Conservation (phyloP, 2,888 invertebrate genomes). For the Oscheius onirici region DNA sequence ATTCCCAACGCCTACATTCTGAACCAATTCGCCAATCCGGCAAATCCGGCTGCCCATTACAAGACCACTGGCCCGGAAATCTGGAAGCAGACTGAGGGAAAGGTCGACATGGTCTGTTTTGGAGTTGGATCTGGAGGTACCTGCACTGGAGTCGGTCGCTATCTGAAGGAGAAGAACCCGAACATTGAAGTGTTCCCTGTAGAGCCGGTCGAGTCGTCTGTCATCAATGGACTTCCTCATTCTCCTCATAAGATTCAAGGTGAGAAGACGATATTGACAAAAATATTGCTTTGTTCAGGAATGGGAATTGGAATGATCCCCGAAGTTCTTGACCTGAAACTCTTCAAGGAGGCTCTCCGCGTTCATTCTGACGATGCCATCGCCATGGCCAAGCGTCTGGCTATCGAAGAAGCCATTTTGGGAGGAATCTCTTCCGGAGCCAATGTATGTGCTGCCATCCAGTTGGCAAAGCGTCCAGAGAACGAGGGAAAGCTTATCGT, state of each 20-base stretch:
- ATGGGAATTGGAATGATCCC: slow-evolving; percentile 65
- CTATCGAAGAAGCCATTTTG: slow-evolving; percentile 65
- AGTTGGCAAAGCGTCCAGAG: slow-evolving; percentile 63
- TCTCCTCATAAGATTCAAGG: slow-evolving; percentile 67
- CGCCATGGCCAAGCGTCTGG: slow-evolving; percentile 65
- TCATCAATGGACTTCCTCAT: slow-evolving; percentile 59
- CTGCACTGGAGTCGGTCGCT: slow-evolving; percentile 59
- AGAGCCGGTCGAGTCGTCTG: slow-evolving; percentile 62
- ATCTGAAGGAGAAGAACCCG: slow-evolving; percentile 66
- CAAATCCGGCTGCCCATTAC: slow-evolving; percentile 69
- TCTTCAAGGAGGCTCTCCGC: slow-evolving; percentile 61
- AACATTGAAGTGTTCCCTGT: slow-evolving; percentile 55
- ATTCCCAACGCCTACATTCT: slow-evolving; percentile 56
- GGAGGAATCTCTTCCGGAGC: slow-evolving; percentile 62
- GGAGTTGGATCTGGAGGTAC: slow-evolving; percentile 69
- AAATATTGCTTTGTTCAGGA: slow-evolving; percentile 35
- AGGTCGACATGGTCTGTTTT: slow-evolving; percentile 49
- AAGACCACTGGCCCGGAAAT: slow-evolving; percentile 71
- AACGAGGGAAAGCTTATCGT: slow-evolving; percentile 67
- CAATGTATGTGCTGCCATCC: slow-evolving; percentile 64
- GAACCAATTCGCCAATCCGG: slow-evolving; percentile 57
- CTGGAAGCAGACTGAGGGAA: slow-evolving; percentile 69
- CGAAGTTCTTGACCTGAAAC: slow-evolving; percentile 54
- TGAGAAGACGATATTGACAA: background rate
- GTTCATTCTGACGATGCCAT: slow-evolving; percentile 63